phyloP scores from a whole-genome alignment of 2,113 vertebrate species.

The Lanius ludovicianus region DNA sequence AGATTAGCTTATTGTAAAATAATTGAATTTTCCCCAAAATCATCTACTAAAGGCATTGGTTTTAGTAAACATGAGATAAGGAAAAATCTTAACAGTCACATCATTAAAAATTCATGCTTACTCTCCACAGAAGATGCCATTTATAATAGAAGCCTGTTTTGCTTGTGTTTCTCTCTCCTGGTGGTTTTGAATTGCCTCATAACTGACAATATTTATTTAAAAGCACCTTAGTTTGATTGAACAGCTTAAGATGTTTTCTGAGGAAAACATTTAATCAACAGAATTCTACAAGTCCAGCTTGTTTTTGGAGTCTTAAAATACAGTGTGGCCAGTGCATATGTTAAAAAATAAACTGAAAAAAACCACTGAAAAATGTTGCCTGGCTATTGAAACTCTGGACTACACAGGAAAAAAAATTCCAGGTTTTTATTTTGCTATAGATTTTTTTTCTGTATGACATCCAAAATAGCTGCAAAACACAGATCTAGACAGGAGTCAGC shows the following conservation, averaged over 20 bases:
- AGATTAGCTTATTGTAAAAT: neutral
- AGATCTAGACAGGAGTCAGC: neutral
- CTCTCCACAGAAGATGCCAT: neutral
- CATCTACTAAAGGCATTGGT: neutral
- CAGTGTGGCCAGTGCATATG: neutral
- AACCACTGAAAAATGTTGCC: neutral
- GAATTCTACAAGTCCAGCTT: neutral
- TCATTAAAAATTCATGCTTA: neutral
- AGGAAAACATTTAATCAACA: neutral
- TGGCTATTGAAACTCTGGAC: neutral
- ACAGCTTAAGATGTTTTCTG: neutral
- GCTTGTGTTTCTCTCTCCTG: neutral
- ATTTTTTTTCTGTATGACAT: neutral
- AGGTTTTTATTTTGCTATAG: neutral
- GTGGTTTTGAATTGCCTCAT: neutral
- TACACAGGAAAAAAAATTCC: neutral
- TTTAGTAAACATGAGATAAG: neutral
- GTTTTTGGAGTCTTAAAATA: neutral
- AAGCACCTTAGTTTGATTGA: neutral
- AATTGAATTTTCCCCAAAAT: neutral
- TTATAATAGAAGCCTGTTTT: neutral
- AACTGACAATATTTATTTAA: neutral
- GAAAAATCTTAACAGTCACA: neutral
- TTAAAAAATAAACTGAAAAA: neutral
- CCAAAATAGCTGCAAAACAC: neutral